Base-by-base conservation (phyloP, 1,140 invertebrate species). In the Leptoteleia sp. region DNA sequence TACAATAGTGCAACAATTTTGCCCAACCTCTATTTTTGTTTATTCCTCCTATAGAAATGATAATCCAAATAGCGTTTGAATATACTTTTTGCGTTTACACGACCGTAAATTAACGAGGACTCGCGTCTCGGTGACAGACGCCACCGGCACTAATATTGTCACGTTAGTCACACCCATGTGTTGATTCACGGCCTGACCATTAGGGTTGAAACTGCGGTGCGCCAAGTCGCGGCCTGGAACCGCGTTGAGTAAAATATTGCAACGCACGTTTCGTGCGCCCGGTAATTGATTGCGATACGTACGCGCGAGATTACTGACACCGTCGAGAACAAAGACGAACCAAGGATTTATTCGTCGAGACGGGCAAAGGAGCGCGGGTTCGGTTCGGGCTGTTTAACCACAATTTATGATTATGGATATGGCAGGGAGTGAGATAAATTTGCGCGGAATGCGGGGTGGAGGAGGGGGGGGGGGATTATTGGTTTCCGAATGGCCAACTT, bases 111-210 rank as follows among this genome's bases (percentile, higher is more conserved):
- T 68, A 62, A 72, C 11, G 35, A 37, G 8, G 9, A 50, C 33
- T 65, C 31, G 54, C 27, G 19, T 65, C 42, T 38, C 38, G 42
- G 19, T 71, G 50, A 77, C 67, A 62, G 40, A 57, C 62, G 52
- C 67, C 59, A 71, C 52, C 35, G 38, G 65, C 43, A 48, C 76
- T 70, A 73, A 73, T 78, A 72, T 72, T 72, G 71, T 73, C 71
- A 68, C 43, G 68, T 64, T 62, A 72, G 67, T 78, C 59, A 78
- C 76, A 72, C 76, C 76, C 76, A 67, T 72, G 25, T 12, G 59
- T 62, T 72, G 76, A 78, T 67, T 78, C 68, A 78, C 42, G 31
- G 15, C 38, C 54, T 33, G 55, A 62, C 72, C 72, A 50, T 73
- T 72, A 65, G 37, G 61, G 43, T 7, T 29, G 59, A 42, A 57